phyloP scores from a whole-genome alignment of 2,888 invertebrate genomes.

The Diadegma fenestrale region DNA sequence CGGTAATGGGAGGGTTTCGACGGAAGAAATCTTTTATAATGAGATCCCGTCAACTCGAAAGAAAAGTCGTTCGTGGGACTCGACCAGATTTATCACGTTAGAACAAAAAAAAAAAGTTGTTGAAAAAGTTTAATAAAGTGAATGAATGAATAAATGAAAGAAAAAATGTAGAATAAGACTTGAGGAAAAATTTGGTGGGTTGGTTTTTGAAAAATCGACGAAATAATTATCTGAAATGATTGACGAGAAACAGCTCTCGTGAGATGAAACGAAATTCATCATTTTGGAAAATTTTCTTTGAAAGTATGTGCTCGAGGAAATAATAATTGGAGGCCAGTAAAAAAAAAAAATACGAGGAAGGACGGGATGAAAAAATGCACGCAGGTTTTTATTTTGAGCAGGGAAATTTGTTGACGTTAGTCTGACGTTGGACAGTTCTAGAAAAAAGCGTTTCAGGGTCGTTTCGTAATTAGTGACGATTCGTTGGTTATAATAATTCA shows the following conservation, averaged over 20 bases:
- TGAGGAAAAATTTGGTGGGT: background rate
- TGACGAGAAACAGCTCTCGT: background rate
- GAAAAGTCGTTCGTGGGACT: background rate
- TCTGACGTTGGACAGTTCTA: background rate
- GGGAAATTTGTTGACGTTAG: background rate
- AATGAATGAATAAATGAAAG: background rate
- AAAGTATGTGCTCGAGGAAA: background rate
- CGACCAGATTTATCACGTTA: background rate
- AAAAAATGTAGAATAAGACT: background rate
- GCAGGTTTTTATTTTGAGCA: background rate
- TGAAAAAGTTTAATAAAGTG: background rate
- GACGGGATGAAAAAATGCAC: background rate
- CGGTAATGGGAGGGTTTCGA: slow-evolving; percentile 5
- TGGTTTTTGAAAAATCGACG: slow-evolving; percentile 11
- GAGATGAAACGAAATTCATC: background rate
- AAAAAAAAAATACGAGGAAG: background rate
- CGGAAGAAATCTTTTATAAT: slow-evolving; percentile 8
- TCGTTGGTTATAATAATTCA: slow-evolving; percentile 1
- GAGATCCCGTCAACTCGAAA: slow-evolving; percentile 17
- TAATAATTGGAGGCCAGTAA: background rate
- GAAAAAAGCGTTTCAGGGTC: slow-evolving; percentile 4
- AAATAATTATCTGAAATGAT: background rate
- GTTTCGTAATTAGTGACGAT: slow-evolving; percentile 56
- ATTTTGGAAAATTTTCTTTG: background rate
- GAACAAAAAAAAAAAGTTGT: background rate